A percentile compares a stretch with the other conserved stretches of the same genome.
Conservation (phyloP, 2,797 vertebrate genomes). For the Pseudopleuronectes americanus region DNA sequence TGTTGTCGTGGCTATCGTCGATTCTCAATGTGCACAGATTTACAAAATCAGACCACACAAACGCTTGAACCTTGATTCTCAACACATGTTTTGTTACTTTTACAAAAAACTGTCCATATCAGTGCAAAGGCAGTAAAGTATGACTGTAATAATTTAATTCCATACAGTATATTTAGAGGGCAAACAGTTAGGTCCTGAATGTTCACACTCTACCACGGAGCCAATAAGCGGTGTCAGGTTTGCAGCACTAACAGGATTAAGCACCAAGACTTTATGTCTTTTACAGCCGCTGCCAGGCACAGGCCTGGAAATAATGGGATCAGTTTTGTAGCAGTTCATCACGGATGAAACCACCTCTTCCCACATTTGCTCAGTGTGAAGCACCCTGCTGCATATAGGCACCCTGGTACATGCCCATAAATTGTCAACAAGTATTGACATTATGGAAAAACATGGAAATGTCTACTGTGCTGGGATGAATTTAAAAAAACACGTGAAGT, state of each 20-base stretch:
- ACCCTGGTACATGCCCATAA: conserved; percentile 36
- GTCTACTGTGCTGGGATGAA: conserved; percentile 3
- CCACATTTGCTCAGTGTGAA: conserved; percentile 69
- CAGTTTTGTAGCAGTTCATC: conserved; percentile 84
- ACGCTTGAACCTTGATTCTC: conserved; percentile 1
- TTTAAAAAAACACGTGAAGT: conserved; percentile 31
- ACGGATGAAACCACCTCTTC: conserved; percentile 77
- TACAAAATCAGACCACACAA: conserved; percentile 10
- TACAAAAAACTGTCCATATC: conserved; percentile 36
- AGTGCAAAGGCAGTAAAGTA: conserved; percentile 50
- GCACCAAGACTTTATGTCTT: conserved; percentile 85
- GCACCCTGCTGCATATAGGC: conserved; percentile 41
- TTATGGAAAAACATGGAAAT: conserved; percentile 39
- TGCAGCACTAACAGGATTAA: conserved; percentile 85
- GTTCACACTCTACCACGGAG: conserved; percentile 77
- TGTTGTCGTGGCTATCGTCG: conserved; percentile 9
- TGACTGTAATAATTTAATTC: conserved; percentile 73
- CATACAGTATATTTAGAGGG: conserved; percentile 77
- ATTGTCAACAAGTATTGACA: conserved; percentile 61
- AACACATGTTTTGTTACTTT: conserved; percentile 33
- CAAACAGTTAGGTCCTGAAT: conserved; percentile 76
- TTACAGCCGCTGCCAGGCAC: conserved; percentile 80
- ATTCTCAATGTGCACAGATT: conserved; percentile 4
- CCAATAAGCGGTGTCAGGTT: conserved; percentile 81
- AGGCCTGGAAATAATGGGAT: conserved; percentile 84